A percentile compares a stretch with the other conserved stretches of the same genome.
Evolutionary conservation across 2,113 vertebrate genomes (phyloP).

Genomic region (Cyphomyrus plagiostoma): DNA sequence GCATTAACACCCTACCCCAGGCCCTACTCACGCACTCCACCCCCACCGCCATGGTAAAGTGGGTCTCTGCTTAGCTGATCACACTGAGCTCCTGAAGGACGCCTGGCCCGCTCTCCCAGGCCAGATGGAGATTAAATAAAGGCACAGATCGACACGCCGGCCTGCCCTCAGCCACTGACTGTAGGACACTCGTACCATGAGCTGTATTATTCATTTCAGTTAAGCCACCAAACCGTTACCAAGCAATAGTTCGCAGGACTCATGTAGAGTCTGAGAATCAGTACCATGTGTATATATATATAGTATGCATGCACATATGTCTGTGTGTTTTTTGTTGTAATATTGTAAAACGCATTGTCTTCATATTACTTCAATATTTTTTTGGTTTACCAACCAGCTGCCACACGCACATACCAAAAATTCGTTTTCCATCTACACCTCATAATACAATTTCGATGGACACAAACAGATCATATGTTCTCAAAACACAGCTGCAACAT

Average conservation of each 20-base stretch:
- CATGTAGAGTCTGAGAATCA: not conserved
- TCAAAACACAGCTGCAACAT: not conserved
- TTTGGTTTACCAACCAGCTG: not conserved
- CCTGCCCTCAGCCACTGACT: not conserved
- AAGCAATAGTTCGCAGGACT: not conserved
- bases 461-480: not conserved
- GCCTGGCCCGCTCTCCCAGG: not conserved
- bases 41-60: not conserved
- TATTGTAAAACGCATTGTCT: not conserved
- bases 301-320: not conserved
- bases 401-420: not conserved
- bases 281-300: not conserved
- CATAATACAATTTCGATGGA: not conserved
- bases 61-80: not conserved
- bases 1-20: constrained; percentile 40
- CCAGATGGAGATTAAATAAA: constrained; percentile 6
- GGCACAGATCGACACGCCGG: not conserved
- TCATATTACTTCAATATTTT: not conserved
- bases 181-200: not conserved
- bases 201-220: not conserved
- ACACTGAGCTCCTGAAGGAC: not conserved
- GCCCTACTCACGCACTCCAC: not conserved
- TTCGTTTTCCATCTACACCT: not conserved
- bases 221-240: not conserved
- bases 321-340: not conserved